Conservation (phyloP, 2,113 vertebrate species). For the Neomonachus schauinslandi region DNA sequence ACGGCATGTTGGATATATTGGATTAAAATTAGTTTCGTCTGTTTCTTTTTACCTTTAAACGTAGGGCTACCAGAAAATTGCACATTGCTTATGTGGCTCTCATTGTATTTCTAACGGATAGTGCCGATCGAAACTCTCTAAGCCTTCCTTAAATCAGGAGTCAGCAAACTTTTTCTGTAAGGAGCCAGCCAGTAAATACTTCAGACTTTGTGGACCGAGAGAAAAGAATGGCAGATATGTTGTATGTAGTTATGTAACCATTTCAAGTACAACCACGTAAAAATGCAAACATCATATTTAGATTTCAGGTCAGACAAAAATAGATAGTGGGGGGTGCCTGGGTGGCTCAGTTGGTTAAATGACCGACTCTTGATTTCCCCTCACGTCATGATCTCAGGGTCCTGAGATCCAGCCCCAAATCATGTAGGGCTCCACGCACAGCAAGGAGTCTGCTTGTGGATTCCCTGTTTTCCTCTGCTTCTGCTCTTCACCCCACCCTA, state of each 20-base stretch:
- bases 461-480: neutral
- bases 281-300: neutral
- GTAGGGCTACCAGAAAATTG: neutral
- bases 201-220: neutral
- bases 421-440: neutral
- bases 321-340: fast-evolving
- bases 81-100: neutral
- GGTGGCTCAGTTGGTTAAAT: neutral
- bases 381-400: neutral
- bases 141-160: neutral
- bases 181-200: neutral
- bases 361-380: neutral
- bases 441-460: neutral
- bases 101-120: neutral
- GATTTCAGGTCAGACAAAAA: neutral
- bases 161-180: neutral
- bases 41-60: neutral
- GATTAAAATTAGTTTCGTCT: neutral
- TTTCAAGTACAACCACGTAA: neutral
- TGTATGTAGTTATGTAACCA: neutral
- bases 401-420: neutral
- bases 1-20: neutral
- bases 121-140: neutral
- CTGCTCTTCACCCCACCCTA: neutral
- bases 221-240: neutral